Evolutionary conservation across 2,888 invertebrate species (phyloP).

Genomic region (Rhagium mordax): DNA sequence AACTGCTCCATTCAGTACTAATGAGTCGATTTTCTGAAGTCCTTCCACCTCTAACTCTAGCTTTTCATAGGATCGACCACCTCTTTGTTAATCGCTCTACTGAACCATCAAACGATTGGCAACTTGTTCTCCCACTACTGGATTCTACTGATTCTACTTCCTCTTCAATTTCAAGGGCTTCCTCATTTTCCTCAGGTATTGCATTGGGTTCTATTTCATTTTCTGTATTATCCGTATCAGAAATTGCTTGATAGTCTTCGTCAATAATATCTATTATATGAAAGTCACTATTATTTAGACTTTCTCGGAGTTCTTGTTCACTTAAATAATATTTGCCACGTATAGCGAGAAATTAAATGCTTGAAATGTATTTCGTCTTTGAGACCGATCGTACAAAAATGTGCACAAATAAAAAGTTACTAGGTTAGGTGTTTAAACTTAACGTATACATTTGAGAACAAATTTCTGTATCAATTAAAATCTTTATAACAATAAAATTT

Average conservation of each 20-base stretch:
- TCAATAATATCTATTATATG: not conserved
- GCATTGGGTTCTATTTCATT: not conserved
- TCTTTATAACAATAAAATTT: too few species aligned
- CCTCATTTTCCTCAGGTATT: not conserved
- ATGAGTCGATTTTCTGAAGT: too few species aligned
- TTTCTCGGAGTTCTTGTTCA: not conserved
- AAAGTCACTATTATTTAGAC: slow-evolving; percentile 3
- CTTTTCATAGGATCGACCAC: too few species aligned
- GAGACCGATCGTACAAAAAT: not conserved
- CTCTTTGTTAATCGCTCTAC: too few species aligned
- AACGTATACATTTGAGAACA: not conserved
- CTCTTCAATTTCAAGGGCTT: too few species aligned
- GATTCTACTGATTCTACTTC: too few species aligned
- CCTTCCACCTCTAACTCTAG: too few species aligned
- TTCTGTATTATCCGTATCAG: not conserved
- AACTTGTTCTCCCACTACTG: too few species aligned
- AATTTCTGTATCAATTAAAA: not conserved
- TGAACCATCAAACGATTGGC: too few species aligned
- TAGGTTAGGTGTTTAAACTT: not conserved
- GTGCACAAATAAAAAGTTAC: not conserved
- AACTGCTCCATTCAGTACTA: too few species aligned
- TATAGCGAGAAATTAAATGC: not conserved
- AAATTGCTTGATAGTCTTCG: not conserved
- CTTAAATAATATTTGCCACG: not conserved
- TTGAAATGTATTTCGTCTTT: not conserved